Conservation (phyloP, 2,113 vertebrate species). For the Sorex araneus region DNA sequence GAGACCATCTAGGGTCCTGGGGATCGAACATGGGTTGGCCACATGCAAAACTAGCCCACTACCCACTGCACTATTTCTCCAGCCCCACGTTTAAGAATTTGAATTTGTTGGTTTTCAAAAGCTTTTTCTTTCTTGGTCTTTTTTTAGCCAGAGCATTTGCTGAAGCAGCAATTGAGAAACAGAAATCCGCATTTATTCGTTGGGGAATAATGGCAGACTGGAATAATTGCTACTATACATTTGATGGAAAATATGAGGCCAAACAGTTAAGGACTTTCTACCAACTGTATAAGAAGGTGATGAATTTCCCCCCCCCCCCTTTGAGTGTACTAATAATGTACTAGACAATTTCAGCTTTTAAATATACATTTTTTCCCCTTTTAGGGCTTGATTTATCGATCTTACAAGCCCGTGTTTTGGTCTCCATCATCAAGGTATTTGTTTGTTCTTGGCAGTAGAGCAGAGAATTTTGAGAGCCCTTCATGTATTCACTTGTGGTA, state of each 20-base stretch:
- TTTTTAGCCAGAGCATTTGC: slow-evolving; percentile 95
- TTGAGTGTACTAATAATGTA: neutral
- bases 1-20: too few relatives aligned
- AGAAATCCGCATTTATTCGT: slow-evolving; percentile 94
- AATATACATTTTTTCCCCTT: neutral
- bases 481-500: neutral
- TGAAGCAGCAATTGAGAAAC: slow-evolving; percentile 92
- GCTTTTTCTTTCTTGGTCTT: neutral
- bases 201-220: slow-evolving; percentile 99
- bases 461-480: neutral
- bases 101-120: slow-evolving; percentile 30
- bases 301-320: neutral
- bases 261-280: slow-evolving; percentile 95
- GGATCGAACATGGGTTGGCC: too few relatives aligned
- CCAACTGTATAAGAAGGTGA: slow-evolving; percentile 97
- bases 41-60: too few relatives aligned
- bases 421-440: slow-evolving; percentile 96
- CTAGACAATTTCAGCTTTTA: slow-evolving; percentile 15
- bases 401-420: slow-evolving; percentile 98
- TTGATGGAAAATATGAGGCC: slow-evolving; percentile 94
- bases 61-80: too few relatives aligned
- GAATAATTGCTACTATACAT: slow-evolving; percentile 94
- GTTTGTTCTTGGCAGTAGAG: neutral
- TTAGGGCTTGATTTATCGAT: slow-evolving; percentile 95
- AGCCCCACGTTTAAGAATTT: slow-evolving; percentile 38